Evolutionary conservation across 2,113 vertebrate genomes (phyloP).

Genomic region (Antechinus stuartii): DNA sequence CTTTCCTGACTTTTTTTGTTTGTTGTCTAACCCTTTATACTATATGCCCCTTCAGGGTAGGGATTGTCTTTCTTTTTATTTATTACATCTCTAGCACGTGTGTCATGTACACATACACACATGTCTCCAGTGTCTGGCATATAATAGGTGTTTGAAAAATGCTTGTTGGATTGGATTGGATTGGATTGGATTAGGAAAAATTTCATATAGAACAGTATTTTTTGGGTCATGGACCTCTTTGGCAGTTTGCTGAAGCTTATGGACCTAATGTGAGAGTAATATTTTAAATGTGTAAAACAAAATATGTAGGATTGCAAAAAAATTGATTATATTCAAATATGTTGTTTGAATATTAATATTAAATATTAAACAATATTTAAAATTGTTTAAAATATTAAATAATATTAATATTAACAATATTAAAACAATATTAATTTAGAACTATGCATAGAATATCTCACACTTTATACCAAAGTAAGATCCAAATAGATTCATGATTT

Average conservation of each 20-base stretch:
- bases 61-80: background rate
- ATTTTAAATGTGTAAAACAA: background rate
- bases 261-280: background rate
- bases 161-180: background rate
- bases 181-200: background rate
- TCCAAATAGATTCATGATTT: no score
- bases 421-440: no score
- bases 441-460: no score
- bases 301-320: background rate
- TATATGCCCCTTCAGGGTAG: background rate
- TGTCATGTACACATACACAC: no score
- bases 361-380: no score
- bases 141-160: background rate
- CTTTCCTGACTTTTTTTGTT: background rate
- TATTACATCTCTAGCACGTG: background rate
- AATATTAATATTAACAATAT: no score
- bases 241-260: background rate
- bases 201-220: background rate
- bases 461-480: no score
- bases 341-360: no score
- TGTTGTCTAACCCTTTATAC: background rate
- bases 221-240: background rate
- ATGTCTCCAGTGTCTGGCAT: no score
- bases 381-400: no score
- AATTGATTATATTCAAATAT: background rate